phyloP scores from a whole-genome alignment of 2,113 vertebrate genomes.

The Engystomops pustulosus region DNA sequence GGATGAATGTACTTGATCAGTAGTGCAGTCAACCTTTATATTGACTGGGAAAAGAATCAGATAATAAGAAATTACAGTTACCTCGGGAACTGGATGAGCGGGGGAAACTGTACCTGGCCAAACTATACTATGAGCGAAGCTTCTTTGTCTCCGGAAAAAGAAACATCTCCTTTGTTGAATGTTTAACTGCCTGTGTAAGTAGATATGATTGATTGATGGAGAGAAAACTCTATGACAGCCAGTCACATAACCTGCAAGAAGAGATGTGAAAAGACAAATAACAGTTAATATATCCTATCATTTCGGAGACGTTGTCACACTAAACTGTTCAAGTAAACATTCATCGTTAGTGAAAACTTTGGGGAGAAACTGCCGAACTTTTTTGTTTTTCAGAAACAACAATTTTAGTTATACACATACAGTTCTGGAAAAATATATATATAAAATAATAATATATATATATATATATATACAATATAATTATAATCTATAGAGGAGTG shows the following conservation, averaged over 20 bases:
- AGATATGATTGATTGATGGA: conserved; percentile 67
- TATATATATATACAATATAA: no score
- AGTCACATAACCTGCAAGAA: conserved; percentile 70
- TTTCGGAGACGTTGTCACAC: conserved; percentile 58
- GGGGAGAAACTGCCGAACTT: background rate
- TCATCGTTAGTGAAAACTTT: conserved; percentile 21
- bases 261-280: conserved; percentile 63
- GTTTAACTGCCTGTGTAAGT: conserved; percentile 69
- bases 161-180: conserved; percentile 76
- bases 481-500: no score
- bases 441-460: no score
- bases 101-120: conserved; percentile 76
- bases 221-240: conserved; percentile 67
- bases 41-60: conserved; percentile 66
- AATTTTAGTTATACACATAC: background rate
- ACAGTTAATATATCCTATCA: conserved; percentile 61
- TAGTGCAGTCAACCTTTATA: conserved; percentile 62
- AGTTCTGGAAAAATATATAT: no score
- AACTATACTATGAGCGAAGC: conserved; percentile 73
- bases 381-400: background rate
- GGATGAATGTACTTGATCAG: conserved; percentile 62
- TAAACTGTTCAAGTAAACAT: conserved; percentile 50
- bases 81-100: conserved; percentile 79
- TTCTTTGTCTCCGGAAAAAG: conserved; percentile 74
- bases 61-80: conserved; percentile 70